Evolutionary conservation across 2,888 invertebrate species (phyloP).

Genomic region (Cacoxenus indagator): DNA sequence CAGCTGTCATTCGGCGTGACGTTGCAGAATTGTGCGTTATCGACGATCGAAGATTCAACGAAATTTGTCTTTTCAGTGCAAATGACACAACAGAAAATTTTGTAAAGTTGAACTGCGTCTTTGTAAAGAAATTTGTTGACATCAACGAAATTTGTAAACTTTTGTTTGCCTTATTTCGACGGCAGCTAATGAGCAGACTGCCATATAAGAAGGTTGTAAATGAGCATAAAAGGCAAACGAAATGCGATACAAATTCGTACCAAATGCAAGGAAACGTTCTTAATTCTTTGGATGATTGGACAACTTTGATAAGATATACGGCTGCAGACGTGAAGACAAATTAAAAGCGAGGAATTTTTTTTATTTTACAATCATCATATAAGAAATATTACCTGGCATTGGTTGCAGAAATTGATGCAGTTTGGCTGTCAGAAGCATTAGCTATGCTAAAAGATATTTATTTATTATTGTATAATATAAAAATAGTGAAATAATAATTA

Average conservation of each 20-base stretch:
- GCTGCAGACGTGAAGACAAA: too few species aligned
- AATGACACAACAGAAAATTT: slow-evolving; percentile 10
- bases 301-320: background rate
- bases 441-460: too few species aligned
- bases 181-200: background rate
- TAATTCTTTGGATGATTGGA: background rate
- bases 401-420: too few species aligned
- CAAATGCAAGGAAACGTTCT: background rate
- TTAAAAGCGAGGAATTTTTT: too few species aligned
- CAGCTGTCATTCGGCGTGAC: background rate
- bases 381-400: too few species aligned
- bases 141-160: background rate
- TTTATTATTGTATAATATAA: too few species aligned
- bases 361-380: too few species aligned
- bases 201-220: background rate
- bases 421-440: too few species aligned
- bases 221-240: too few species aligned
- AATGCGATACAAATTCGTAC: background rate
- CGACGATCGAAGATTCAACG: background rate
- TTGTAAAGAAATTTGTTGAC: slow-evolving; percentile 12
- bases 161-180: background rate
- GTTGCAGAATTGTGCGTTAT: background rate
- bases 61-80: background rate
- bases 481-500: too few species aligned
- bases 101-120: background rate